Base-by-base conservation (phyloP, 2,888 invertebrate genomes). In the Dendrolimus pini region DNA sequence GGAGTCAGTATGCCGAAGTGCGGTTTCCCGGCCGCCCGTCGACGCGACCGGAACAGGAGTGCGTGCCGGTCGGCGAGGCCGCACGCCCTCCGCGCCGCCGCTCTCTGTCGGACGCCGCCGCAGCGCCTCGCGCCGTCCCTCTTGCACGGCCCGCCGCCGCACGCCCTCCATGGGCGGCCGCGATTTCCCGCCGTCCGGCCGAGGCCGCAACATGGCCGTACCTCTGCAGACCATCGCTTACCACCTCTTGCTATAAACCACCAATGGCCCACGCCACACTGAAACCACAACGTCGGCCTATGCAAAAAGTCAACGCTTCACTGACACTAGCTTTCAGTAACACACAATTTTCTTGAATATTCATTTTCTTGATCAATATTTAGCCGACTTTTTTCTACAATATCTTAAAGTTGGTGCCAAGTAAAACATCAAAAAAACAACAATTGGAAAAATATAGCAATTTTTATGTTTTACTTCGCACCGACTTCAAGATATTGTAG, bases 91-190 rank as follows among this genome's bases (percentile, higher is more conserved):
- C 80, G 88, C 88, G 85, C 84, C 89, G 89, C 71, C 47, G 8
- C 69, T 86, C 87, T 81, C 84, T 62, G 78, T 88, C 82, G 63
- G 72, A 63, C 85, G 61, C 62, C 70, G 62, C 58, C 62, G 59
- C 55, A 53, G 60, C 62, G 61, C 71, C 68, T 83, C 68, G 65
- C 69, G 63, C 77, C 73, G 70, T 88, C 85, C 83, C 75, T 65
- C 74, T 89, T 81, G 59, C 72, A 61, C 80, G 68, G 69, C 74
- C 70, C 70, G 78, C 78, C 79, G 85, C 78, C 84, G 83, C 79
- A 82, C 88, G 87, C 89, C 89, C 89, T 87, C 89, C 87, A 87
- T 89, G 89, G 90, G 88, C 89, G 90, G 89, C 89, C 80, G 89
- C 87, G 86, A 78, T 89, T 88, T 88, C 85, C 87, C 86, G 85